Evolutionary conservation across 2,888 invertebrate genomes (phyloP), one percentile per base, ranked within the genome.

Genomic region (Zaprionus lineosus): DNA sequence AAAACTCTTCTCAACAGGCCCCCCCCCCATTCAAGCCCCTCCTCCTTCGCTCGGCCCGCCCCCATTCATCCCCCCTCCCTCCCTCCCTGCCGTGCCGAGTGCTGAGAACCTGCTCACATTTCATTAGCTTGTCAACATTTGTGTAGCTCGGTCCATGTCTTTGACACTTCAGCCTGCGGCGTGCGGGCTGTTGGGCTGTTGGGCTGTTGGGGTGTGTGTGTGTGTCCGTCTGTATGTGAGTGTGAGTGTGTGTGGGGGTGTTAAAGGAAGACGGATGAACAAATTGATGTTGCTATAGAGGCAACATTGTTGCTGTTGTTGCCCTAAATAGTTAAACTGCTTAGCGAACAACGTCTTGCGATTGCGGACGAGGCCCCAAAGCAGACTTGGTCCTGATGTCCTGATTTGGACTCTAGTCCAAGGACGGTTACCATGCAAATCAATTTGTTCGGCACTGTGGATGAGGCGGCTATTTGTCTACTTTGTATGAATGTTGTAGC

Each of bases 81-180:
- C 29, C 9, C 4, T 9, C 12, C 3, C 11, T 11, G 16, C 2
- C 11, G 1, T 8, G n/a, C 34, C 55, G 34, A 65, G 70, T 53
- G 57, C 61, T 50, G 59, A 64, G 51, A 53, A 59, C 47, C 76
- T 70, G 70, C 86, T 81, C 82, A 70, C 79, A 86, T 86, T 82
- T 82, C 81, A 82, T 82, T 86, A 82, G 86, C 82, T 74, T 84
- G 81, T 82, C 84, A 84, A 82, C 84, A 82, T 86, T 84, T 77
- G 74, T 77, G 64, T 79, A 68, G 76, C 62, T 65, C 43, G 39
- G 62, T 47, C 57, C 67, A 81, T 84, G 82, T 84, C 84, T 81
- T 81, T 81, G 84, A 82, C 86, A 82, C 82, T 77, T 86, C 66
- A 61, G 78, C 86, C 86, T 65, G 74, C 59, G 82, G 86, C 79